Conservation (phyloP, 2,888 invertebrate species). For the Nomada fucata region DNA sequence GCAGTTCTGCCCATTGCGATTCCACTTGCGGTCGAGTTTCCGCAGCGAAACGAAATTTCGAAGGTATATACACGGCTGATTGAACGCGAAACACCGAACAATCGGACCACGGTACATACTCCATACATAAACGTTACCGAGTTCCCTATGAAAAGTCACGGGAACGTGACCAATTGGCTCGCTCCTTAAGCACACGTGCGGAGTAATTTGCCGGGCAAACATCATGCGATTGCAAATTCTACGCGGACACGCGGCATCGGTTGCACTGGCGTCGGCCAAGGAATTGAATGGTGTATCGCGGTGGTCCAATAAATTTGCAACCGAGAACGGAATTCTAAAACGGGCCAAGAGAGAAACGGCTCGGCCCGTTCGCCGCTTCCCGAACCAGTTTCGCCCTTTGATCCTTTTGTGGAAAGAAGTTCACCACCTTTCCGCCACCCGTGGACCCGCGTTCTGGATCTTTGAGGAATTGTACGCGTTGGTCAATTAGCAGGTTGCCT, state of each 20-base stretch:
- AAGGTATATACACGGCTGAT: conserved; percentile 1
- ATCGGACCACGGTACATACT: neutral
- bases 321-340: conserved; percentile 38
- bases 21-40: conserved; percentile 5
- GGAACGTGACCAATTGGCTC: conserved; percentile 49
- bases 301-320: conserved; percentile 42
- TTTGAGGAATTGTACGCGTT: neutral
- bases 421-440: too few species aligned
- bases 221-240: conserved; percentile 40
- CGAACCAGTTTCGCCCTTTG: neutral
- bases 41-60: neutral
- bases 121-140: neutral
- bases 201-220: conserved; percentile 42
- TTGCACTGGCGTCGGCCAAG: conserved; percentile 15
- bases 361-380: conserved; percentile 1
- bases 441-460: neutral
- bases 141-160: conserved; percentile 31
- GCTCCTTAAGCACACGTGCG: conserved; percentile 45
- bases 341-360: neutral
- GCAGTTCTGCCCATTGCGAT: neutral
- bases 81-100: conserved; percentile 24
- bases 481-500: neutral
- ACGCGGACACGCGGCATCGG: neutral
- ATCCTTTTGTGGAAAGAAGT: conserved; percentile 3
- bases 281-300: conserved; percentile 39